Conservation (phyloP, 2,797 vertebrate genomes). For the Spea hammondii region DNA sequence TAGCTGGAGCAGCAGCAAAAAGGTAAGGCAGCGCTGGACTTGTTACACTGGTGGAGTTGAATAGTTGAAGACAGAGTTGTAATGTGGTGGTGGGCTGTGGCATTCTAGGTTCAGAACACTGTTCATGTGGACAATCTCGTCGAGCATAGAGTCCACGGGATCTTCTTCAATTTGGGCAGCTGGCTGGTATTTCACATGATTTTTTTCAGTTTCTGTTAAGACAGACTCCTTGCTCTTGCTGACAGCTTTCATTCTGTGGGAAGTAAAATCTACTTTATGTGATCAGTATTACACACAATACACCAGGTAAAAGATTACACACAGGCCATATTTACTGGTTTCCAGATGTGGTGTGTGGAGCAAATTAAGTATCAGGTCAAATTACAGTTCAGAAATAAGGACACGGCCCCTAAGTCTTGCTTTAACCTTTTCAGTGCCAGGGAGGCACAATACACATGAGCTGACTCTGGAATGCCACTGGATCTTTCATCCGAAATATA, state of each 20-base stretch:
- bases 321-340: too few species aligned
- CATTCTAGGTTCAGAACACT: conserved; percentile 83
- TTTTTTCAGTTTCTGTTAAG: conserved; percentile 72
- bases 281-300: too few species aligned
- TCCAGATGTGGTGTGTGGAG: too few species aligned
- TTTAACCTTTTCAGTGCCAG: too few species aligned
- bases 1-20: not conserved
- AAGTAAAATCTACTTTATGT: not conserved
- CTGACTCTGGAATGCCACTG: not conserved
- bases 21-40: not conserved
- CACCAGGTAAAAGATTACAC: too few species aligned
- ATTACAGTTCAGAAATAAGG: too few species aligned
- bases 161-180: conserved; percentile 63
- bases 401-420: too few species aligned
- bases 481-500: not conserved
- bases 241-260: conserved; percentile 76
- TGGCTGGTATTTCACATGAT: conserved; percentile 69
- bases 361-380: too few species aligned
- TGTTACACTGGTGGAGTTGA: conserved; percentile 81
- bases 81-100: conserved; percentile 91
- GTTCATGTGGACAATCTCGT: conserved; percentile 73
- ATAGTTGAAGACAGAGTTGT: conserved; percentile 89
- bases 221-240: conserved; percentile 88
- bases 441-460: too few species aligned
- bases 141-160: conserved; percentile 79